Percentiles rank a stretch among this genome's conserved stretches.
Conservation (phyloP, 2,888 invertebrate species). For the Amphimallon solstitiale region DNA sequence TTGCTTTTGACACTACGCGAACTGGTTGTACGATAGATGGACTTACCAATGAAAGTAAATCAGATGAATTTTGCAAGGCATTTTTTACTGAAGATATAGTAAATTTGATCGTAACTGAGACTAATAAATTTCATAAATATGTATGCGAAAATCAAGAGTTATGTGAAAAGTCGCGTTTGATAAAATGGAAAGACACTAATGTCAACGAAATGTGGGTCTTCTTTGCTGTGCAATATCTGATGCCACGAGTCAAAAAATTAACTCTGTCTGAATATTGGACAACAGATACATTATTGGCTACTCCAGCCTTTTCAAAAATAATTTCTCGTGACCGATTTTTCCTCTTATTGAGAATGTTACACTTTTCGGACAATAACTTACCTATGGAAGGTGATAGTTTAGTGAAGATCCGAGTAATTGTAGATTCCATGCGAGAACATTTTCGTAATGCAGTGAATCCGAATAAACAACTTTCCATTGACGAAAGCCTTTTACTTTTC, state of each 20-base stretch:
- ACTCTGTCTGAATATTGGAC: no score
- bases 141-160: not conserved
- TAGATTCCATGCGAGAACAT: conserved; percentile 9
- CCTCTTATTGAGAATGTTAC: conserved; percentile 21
- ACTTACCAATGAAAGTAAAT: no score
- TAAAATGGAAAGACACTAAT: conserved; percentile 9
- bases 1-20: no score
- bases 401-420: conserved; percentile 29
- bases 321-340: conserved; percentile 25
- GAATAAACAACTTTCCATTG: conserved; percentile 19
- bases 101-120: not conserved
- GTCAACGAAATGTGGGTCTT: not conserved
- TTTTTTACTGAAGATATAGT: no score
- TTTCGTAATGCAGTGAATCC: conserved; percentile 5
- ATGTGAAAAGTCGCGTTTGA: not conserved
- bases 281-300: no score
- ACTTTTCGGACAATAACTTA: conserved; percentile 17
- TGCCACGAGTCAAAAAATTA: no score
- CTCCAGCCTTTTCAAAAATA: not conserved
- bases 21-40: no score
- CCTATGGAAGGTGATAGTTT: conserved; percentile 2
- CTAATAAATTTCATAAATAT: conserved; percentile 26
- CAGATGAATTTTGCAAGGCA: no score
- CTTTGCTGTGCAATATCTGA: no score
- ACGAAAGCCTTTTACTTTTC: conserved; percentile 28